Base-by-base conservation (phyloP, 2,797 vertebrate species). In the Phrynocephalus guinanensis region DNA sequence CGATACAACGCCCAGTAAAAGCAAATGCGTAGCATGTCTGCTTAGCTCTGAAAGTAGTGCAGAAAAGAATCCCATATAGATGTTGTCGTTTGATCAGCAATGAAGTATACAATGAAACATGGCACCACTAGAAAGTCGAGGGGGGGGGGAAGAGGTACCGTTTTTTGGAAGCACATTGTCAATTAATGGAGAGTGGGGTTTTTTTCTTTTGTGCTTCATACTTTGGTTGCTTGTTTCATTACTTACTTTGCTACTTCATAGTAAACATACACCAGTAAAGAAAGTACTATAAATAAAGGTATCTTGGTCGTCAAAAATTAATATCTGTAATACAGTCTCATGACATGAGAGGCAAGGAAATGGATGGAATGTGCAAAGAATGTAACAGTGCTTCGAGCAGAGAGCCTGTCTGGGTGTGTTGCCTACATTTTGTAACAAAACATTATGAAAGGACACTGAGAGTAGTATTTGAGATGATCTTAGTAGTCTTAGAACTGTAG, bases 1-100 rank as follows among this genome's bases (percentile, higher is more conserved):
- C 80, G 89, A 78, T 86, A 91, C 73, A 79, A 91, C 88, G 86
- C 85, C 60, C 80, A 79, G 10, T 73, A 88, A 85, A 89, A 22
- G 30, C 79, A 73, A 82, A 75, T 20, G 9, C 86, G 82, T 86
- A 56, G 24, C n/a, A 48, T 15, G 72, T 70, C 60, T 84, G 63
- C 15, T 75, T 33, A 28, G n/a, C 52, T 28, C 8, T 76, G 70
- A 68, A 84, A 80, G 26, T 44, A 38, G 48, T 33, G 5, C 48
- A 77, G 82, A 44, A 83, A 48, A 76, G 48, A 63, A 44, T n/a
- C 22, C 76, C 22, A 20, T 85, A 11, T 77, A 18, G 15, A 16
- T 63, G 18, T 63, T 63, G 18, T 18, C 15, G 13, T 63, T 63
- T 15, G 13, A 63, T 20, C 60, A 63, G 60, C 16, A 18, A 18